These are phyloP conservation scores for Rhinoderma darwinii DNA, from an alignment of 2,113 vertebrate genomes.

Conservation along the genomic window DNA sequence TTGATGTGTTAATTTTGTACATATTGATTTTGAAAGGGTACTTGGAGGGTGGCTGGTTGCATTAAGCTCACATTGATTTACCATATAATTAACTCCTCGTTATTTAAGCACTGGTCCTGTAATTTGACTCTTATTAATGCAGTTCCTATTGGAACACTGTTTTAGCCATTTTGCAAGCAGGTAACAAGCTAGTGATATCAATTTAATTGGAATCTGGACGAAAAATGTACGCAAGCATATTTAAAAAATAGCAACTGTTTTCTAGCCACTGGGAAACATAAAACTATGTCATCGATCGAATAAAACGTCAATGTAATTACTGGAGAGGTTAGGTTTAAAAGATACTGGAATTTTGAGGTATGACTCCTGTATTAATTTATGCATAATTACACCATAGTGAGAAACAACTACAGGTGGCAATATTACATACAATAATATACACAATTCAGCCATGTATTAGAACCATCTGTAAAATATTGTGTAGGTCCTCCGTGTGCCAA, in stretches of 20 bases:
- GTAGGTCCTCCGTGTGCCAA: no score
- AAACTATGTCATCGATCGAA: background rate
- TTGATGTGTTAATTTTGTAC: constrained; percentile 57
- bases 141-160: constrained; percentile 56
- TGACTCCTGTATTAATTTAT: background rate
- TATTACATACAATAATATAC: background rate
- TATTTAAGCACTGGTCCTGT: constrained; percentile 58
- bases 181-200: constrained; percentile 54
- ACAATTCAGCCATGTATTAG: no score
- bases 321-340: background rate
- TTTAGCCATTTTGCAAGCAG: constrained; percentile 53
- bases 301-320: constrained; percentile 12
- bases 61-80: constrained; percentile 59
- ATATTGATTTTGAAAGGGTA: constrained; percentile 55
- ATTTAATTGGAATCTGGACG: constrained; percentile 53
- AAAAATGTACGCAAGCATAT: constrained; percentile 32
- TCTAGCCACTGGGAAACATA: constrained; percentile 27
- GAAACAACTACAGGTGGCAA: background rate
- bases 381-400: background rate
- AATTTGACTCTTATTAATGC: constrained; percentile 60
- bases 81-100: constrained; percentile 60
- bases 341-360: background rate
- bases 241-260: constrained; percentile 36
- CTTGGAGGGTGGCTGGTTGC: constrained; percentile 57
- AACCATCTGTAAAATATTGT: no score